Percentiles rank a stretch among this genome's conserved stretches.
These are phyloP conservation scores for Clamator glandarius DNA, from an alignment of 2,797 vertebrate species.

Conservation along the genomic window DNA sequence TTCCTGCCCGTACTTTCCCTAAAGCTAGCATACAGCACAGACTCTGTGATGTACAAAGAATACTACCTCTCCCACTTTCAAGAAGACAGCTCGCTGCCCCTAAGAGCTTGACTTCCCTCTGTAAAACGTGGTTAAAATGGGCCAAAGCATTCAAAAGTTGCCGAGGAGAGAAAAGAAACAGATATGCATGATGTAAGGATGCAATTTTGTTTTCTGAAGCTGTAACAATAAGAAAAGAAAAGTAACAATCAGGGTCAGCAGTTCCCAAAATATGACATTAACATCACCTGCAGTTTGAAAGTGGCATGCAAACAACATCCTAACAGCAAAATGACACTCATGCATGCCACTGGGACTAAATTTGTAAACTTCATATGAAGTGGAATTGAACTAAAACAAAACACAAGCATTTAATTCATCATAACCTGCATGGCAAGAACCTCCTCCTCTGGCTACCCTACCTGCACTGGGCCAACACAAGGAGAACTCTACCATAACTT, in stretches of 20 bases:
- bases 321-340: neutral
- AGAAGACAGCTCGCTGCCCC: neutral
- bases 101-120: neutral
- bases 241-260: neutral
- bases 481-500: neutral
- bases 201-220: neutral
- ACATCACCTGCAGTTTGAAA: neutral
- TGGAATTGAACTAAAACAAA: neutral
- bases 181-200: neutral
- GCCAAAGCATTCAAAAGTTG: constrained; percentile 3
- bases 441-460: neutral
- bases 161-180: neutral
- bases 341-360: neutral
- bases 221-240: neutral
- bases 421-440: neutral
- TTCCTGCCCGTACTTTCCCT: neutral
- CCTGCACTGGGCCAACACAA: rapidly evolving
- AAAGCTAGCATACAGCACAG: neutral
- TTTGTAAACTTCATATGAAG: neutral
- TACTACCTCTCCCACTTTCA: neutral
- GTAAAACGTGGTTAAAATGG: neutral
- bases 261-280: neutral
- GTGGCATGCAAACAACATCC: neutral
- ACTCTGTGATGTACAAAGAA: neutral
- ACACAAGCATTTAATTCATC: neutral